phyloP scores from a whole-genome alignment of 1,140 invertebrate species.

The Meloidogyne hapla region DNA sequence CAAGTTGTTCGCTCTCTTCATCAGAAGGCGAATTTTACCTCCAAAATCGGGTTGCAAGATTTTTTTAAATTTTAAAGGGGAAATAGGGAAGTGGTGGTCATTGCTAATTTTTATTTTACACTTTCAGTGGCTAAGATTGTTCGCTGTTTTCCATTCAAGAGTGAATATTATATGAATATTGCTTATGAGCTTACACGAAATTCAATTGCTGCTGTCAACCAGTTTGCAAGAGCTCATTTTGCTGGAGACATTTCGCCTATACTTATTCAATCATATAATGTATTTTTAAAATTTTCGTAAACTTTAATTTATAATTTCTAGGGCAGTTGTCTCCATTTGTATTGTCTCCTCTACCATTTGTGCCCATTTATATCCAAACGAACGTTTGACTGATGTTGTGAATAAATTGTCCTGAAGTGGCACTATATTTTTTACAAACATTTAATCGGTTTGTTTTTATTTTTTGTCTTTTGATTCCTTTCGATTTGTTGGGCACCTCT shows the following conservation, averaged over 20 bases:
- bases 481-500: too few relatives aligned
- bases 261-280: slow-evolving; percentile 14
- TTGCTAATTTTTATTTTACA: too few relatives aligned
- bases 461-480: background rate
- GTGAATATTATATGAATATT: slow-evolving; percentile 22
- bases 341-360: background rate
- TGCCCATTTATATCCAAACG: slow-evolving; percentile 2
- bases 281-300: too few relatives aligned
- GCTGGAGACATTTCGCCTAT: slow-evolving; percentile 23
- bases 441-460: slow-evolving; percentile 21
- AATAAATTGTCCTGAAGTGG: slow-evolving; percentile 2
- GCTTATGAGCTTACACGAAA: slow-evolving; percentile 17
- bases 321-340: background rate
- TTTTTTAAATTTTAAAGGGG: too few relatives aligned
- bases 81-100: too few relatives aligned
- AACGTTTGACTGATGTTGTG: slow-evolving; percentile 22
- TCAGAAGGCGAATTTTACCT: slow-evolving; percentile 6
- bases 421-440: slow-evolving; percentile 12
- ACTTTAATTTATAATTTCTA: background rate
- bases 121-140: slow-evolving; percentile 25
- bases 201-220: slow-evolving; percentile 9
- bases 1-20: slow-evolving; percentile 9
- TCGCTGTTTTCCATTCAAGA: slow-evolving; percentile 24
- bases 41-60: slow-evolving; percentile 9
- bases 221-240: background rate